phyloP scores from a whole-genome alignment of 2,888 invertebrate species.

The Drosophila nr. perissopoda region DNA sequence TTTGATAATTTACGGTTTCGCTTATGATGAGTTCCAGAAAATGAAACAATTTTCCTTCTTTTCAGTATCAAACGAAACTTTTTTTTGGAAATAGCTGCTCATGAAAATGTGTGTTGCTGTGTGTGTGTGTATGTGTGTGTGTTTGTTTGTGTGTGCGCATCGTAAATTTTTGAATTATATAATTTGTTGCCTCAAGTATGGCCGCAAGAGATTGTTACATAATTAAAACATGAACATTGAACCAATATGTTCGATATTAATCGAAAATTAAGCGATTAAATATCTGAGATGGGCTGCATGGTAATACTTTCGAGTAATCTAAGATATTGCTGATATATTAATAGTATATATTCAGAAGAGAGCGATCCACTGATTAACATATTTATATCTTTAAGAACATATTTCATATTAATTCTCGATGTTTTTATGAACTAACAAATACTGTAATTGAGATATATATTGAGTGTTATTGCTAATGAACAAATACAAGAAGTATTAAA shows the following conservation, averaged over 20 bases:
- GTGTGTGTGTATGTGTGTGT: slow-evolving; percentile 21
- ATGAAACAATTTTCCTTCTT: slow-evolving; percentile 76
- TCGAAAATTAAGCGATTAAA: slow-evolving; percentile 19
- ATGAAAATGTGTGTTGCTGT: slow-evolving; percentile 19
- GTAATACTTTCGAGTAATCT: neutral
- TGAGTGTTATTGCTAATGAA: rapidly evolving
- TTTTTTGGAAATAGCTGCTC: slow-evolving; percentile 44
- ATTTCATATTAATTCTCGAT: neutral
- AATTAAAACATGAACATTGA: slow-evolving; percentile 27
- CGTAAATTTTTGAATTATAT: slow-evolving; percentile 49
- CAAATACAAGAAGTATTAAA: neutral
- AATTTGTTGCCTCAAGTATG: slow-evolving; percentile 46
- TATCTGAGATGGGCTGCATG: neutral
- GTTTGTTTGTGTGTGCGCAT: slow-evolving; percentile 27
- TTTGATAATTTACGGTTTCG: slow-evolving; percentile 81
- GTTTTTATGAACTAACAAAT: neutral
- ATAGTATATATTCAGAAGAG: neutral
- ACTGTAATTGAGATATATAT: neutral
- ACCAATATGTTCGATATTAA: slow-evolving; percentile 20
- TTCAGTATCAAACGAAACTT: slow-evolving; percentile 46
- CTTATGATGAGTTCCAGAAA: slow-evolving; percentile 84
- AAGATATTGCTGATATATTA: neutral
- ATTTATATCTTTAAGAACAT: neutral
- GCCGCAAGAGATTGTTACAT: slow-evolving; percentile 37
- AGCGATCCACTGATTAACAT: neutral